Percentiles rank a stretch among this genome's conserved stretches.
Evolutionary conservation across 1,140 invertebrate genomes (phyloP).

Genomic region (Propsilocerus akamusi): DNA sequence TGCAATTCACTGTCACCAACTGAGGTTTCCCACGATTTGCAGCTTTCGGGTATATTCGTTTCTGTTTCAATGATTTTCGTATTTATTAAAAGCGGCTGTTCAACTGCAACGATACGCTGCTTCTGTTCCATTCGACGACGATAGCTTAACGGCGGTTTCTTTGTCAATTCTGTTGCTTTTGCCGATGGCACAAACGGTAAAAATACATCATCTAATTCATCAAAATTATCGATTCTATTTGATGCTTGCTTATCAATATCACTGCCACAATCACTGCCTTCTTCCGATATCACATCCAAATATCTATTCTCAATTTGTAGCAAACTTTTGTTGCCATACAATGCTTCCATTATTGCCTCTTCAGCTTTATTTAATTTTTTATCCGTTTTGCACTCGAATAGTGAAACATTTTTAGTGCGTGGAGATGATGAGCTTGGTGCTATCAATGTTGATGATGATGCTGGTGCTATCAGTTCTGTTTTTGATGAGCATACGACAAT

Average conservation of each 20-base stretch:
- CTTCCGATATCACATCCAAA: not conserved
- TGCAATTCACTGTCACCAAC: not conserved
- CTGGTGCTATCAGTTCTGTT: not conserved
- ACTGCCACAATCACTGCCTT: not conserved
- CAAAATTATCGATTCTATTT: not conserved
- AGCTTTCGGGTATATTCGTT: not conserved
- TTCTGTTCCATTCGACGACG: too few relatives aligned
- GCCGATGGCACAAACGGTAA: not conserved
- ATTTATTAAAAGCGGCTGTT: not conserved
- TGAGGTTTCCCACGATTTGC: not conserved
- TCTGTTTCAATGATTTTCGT: not conserved
- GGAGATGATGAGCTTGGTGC: not conserved
- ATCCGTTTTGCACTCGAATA: not conserved
- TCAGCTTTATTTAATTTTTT: not conserved
- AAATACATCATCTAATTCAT: not conserved
- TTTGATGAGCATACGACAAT: not conserved
- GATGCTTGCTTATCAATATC: not conserved
- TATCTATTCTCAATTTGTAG: not conserved
- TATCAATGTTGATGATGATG: not conserved
- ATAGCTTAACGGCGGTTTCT: not conserved
- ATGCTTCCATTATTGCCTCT: slow-evolving; percentile 2
- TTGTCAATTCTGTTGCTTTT: not conserved
- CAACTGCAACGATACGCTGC: too few relatives aligned
- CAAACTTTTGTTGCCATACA: not conserved
- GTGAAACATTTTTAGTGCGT: not conserved